Base-by-base conservation (phyloP, 2,888 invertebrate genomes). In the Limnephilus rhombicus region DNA sequence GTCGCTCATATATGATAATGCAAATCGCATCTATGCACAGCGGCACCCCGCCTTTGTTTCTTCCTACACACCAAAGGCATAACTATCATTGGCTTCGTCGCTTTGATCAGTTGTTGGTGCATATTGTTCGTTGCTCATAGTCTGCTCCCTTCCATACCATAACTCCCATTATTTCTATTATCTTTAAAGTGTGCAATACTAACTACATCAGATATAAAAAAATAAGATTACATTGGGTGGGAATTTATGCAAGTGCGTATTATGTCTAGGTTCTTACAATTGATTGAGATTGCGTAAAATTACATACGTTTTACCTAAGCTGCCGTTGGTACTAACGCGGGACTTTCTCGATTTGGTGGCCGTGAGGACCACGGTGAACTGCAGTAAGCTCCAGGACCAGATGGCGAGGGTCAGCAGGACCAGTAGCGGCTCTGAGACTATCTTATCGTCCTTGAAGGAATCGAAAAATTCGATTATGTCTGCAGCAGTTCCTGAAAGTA, bases 381-480 rank as follows among this genome's bases (percentile, higher is more conserved):
- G 99, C 95, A 99, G 97, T 81, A 99, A 96, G 85, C 98, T 98
- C 98, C 99, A 98, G 9, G 98, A 97, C 99, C 99, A 99, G 94
- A 99, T 99, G 1, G 98, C 98, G 94, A 99, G 96, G 0, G 99
- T 99, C 11, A 99, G 96, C 37, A 98, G 97, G 0, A 99, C 98
- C 49, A 99, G 96, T 3, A 98, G 96, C 34, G 97, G 97, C 94
- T 98, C 98, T 1, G 97, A 96, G 0, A 98, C 97, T 85, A 98
- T 98, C 94, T 97, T 98, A 94, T 98, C 98, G 94, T 98, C 98
- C 95, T 98, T 99, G 96, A 99, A 99, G 0, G 99, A 99, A 95
- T 99, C 99, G 95, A 99, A 99, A 96, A 99, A 99, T 95, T 99
- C 99, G 90, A 99, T 99, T 90, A 99, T 99, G 95, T 99, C 99